Conservation (phyloP, 2,113 vertebrate genomes). For the Taxidea taxus region DNA sequence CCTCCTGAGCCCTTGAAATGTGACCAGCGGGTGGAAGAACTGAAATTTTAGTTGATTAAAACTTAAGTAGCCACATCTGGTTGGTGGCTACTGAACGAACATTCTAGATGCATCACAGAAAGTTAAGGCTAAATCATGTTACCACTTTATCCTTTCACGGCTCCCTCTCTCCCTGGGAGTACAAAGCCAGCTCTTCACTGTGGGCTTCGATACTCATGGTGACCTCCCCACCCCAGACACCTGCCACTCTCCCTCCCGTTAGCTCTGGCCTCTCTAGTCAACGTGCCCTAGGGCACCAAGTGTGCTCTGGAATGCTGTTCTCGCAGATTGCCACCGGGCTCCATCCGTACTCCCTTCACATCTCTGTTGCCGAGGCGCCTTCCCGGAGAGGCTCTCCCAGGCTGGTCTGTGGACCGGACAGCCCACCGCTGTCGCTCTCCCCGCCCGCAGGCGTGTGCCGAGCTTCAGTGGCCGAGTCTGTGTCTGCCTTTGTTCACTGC, state of each 20-base stretch:
- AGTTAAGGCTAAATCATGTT: background rate
- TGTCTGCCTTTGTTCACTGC: background rate
- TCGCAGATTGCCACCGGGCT: background rate
- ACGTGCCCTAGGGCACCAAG: background rate
- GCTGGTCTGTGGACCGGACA: background rate
- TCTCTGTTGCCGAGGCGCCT: background rate
- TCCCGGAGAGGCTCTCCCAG: background rate
- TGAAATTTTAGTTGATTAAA: background rate
- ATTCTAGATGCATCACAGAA: background rate
- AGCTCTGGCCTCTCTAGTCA: background rate
- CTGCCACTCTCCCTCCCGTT: background rate
- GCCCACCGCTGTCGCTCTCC: rapidly evolving
- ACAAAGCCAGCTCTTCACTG: background rate
- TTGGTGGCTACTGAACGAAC: background rate
- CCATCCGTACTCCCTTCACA: background rate
- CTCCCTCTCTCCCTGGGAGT: background rate
- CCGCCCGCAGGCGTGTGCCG: background rate
- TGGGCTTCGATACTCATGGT: background rate
- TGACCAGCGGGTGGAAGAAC: background rate
- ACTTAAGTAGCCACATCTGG: background rate
- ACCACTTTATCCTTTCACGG: background rate
- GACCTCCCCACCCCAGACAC: background rate
- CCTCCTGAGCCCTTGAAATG: background rate
- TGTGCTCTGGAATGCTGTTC: background rate
- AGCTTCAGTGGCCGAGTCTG: background rate